phyloP scores from a whole-genome alignment of 1,140 invertebrate species.

The Nasonia vitripennis region DNA sequence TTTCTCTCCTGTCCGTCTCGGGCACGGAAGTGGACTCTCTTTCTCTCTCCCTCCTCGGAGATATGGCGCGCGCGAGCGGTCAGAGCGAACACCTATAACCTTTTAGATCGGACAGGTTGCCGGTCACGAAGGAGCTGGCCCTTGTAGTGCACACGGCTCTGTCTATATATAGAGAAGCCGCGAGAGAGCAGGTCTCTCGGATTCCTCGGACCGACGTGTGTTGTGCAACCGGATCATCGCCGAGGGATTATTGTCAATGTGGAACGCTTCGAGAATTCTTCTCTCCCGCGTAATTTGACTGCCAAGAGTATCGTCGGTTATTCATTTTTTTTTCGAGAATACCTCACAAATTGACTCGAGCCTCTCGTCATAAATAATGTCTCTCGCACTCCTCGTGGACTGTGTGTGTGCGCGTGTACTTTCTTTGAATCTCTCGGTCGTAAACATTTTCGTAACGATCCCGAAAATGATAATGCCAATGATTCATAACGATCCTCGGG shows the following conservation, averaged over 20 bases:
- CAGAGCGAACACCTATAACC: slow-evolving; percentile 62
- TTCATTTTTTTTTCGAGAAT: background rate
- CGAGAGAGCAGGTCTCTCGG: slow-evolving; percentile 47
- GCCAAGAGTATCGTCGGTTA: background rate
- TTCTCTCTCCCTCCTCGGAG: slow-evolving; percentile 61
- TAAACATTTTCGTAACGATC: background rate
- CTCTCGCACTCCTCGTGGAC: background rate
- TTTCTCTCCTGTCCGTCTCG: slow-evolving; percentile 56
- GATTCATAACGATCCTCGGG: background rate
- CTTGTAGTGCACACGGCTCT: background rate
- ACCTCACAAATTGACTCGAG: background rate
- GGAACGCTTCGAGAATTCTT: background rate
- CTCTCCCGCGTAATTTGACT: background rate
- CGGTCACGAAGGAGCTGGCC: slow-evolving; percentile 62
- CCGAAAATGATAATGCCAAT: background rate
- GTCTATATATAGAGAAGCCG: background rate
- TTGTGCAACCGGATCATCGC: slow-evolving; percentile 42
- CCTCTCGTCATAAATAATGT: background rate
- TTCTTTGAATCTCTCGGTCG: background rate
- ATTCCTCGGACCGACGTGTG: slow-evolving; percentile 56
- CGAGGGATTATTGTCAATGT: background rate
- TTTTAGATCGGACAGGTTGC: slow-evolving; percentile 68
- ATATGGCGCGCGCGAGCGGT: slow-evolving; percentile 60
- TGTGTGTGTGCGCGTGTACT: background rate
- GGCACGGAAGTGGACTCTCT: slow-evolving; percentile 62